Base-by-base conservation (phyloP, 2,888 invertebrate species). In the Melieria omissa region DNA sequence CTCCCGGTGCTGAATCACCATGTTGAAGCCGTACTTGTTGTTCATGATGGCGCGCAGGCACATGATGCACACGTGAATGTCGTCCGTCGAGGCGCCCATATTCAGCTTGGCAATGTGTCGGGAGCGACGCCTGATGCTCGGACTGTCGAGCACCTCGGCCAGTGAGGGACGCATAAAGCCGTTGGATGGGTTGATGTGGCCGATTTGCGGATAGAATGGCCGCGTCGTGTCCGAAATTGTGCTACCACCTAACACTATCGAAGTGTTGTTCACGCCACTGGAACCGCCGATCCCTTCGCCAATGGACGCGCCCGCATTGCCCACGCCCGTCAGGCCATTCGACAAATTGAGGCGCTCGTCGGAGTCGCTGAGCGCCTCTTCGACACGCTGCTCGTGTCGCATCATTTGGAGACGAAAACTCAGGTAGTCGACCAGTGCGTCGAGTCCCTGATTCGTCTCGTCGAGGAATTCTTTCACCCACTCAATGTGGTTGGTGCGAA, bases 1-100 rank as follows among this genome's bases (percentile, higher is more conserved):
- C 87, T 98, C 97, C 65, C 95, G 92, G 88, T 99, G 98, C 84
- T 97, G 96, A 85, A 99, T 98, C 63, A 99, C 98, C 94, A 98
- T 95, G 88, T 98, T 98, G 89, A 99, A 98, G 77, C 98, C 99
- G 87, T 97, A 97, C 94, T 99, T 99, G 86, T 99, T 99, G 88
- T 99, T 99, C 99, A 99, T 99, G 84, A 99, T 98, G 80, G 99
- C 99, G 72, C 99, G 91, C 90, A 99, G 93, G 86, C 99, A 99
- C 94, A 98, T 95, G 83, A 99, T 98, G 89, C 98, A 98, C 74
- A 99, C 97, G 88, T 99, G 99, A 83, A 99, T 98, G 86, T 99
- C 99, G 86, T 99, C 99, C 76, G 97, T 95, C 72, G 97, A 94
- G 81, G 96, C 95, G 68, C 97, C 97, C 96, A 97, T 96, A 86